Evolutionary conservation across 2,797 vertebrate genomes (phyloP).

Genomic region (Geotrypetes seraphini): DNA sequence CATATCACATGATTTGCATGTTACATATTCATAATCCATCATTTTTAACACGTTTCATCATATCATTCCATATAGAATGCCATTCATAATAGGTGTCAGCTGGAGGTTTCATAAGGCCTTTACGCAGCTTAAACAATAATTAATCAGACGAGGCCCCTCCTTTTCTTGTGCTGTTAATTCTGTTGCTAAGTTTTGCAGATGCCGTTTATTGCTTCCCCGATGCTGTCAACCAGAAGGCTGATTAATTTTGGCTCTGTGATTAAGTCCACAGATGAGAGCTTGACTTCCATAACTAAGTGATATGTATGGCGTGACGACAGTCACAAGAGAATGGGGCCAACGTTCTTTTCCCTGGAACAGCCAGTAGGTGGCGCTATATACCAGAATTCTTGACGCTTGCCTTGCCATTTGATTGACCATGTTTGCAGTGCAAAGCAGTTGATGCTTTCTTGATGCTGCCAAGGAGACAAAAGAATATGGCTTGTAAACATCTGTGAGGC

Average conservation of each 20-base stretch:
- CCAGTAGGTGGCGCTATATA: slow-evolving; percentile 42
- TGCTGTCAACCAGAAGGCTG: slow-evolving; percentile 42
- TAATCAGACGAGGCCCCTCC: slow-evolving; percentile 39
- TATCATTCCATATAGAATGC: slow-evolving; percentile 37
- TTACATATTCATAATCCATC: slow-evolving; percentile 24
- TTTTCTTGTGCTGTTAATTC: slow-evolving; percentile 32
- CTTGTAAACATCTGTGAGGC: no score
- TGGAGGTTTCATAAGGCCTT: slow-evolving; percentile 41
- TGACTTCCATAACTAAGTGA: slow-evolving; percentile 35
- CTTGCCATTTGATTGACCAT: neutral
- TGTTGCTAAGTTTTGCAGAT: slow-evolving; percentile 32
- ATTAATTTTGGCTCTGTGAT: slow-evolving; percentile 50
- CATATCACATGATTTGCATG: slow-evolving; percentile 11
- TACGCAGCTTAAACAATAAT: slow-evolving; percentile 48
- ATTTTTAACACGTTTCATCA: slow-evolving; percentile 26
- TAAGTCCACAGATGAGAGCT: slow-evolving; percentile 49
- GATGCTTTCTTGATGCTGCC: slow-evolving; percentile 3
- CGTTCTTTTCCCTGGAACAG: neutral
- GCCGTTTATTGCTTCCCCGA: slow-evolving; percentile 41
- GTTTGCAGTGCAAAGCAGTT: neutral
- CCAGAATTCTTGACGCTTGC: slow-evolving; percentile 17
- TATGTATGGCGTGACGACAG: slow-evolving; percentile 28
- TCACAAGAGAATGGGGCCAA: neutral
- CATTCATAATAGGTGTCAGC: slow-evolving; percentile 37
- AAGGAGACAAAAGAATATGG: accelerated